Evolutionary conservation across 2,113 vertebrate species (phyloP).

Genomic region (Microcebus tavaratra): DNA sequence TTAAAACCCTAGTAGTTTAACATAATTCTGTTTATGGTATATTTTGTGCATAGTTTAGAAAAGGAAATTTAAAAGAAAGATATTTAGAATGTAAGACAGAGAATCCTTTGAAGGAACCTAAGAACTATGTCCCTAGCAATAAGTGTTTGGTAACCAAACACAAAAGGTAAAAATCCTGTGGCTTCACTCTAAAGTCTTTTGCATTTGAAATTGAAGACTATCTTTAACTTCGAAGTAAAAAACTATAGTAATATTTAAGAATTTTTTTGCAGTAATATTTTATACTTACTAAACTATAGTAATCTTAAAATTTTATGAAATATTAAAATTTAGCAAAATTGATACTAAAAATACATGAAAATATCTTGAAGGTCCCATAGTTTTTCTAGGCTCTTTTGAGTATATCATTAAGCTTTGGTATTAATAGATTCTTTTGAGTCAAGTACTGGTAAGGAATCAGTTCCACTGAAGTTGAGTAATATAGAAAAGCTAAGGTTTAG

Average conservation of each 20-base stretch:
- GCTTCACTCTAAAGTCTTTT: neutral
- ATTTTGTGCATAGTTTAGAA: constrained; percentile 6
- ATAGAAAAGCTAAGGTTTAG: neutral
- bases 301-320: constrained; percentile 33
- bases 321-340: neutral
- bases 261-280: constrained; percentile 37
- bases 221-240: constrained; percentile 40
- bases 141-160: constrained; percentile 10
- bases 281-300: constrained; percentile 16
- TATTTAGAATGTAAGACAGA: neutral
- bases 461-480: neutral
- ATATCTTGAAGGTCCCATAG: neutral
- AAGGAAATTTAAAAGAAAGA: constrained; percentile 18
- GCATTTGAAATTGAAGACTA: constrained; percentile 18
- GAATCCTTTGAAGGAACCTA: neutral
- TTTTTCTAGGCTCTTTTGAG: neutral
- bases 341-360: neutral
- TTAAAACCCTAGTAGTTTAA: neutral
- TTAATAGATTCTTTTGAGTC: constrained; percentile 37
- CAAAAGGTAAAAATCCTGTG: neutral
- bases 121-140: neutral
- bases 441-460: neutral
- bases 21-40: constrained; percentile 9
- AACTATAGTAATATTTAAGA: constrained; percentile 19
- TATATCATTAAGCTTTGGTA: neutral